These are phyloP conservation scores for Hirtodrosophila cameraria DNA, from an alignment of 2,888 invertebrate species.

Conservation along the genomic window DNA sequence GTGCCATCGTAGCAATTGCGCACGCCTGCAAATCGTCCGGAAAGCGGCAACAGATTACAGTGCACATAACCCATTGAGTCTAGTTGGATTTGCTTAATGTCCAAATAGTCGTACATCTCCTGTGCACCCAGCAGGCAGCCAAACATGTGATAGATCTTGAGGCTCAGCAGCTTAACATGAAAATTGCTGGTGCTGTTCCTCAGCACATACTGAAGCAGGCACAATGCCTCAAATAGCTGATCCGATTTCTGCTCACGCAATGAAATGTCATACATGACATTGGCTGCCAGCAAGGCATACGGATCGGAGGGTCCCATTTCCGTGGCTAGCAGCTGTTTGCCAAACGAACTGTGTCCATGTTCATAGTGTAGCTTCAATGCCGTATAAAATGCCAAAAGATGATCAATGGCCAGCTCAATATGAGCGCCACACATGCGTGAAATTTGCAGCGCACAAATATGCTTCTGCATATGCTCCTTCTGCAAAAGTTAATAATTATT, in stretches of 20 bases:
- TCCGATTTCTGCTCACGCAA: constrained; percentile 85
- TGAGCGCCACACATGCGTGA: constrained; percentile 90
- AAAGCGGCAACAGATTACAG: constrained; percentile 89
- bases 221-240: constrained; percentile 87
- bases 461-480: constrained; percentile 92
- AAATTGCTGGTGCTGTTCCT: constrained; percentile 93
- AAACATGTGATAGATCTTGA: constrained; percentile 90
- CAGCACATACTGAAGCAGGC: constrained; percentile 90
- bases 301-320: constrained; percentile 91
- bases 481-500: constrained; percentile 67
- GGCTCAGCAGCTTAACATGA: constrained; percentile 93
- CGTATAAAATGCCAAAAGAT: constrained; percentile 86
- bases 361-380: constrained; percentile 88
- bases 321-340: constrained; percentile 87
- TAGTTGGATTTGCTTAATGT: constrained; percentile 96
- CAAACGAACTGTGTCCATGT: constrained; percentile 86
- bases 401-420: constrained; percentile 85
- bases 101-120: constrained; percentile 90
- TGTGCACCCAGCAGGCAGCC: constrained; percentile 91
- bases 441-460: constrained; percentile 91
- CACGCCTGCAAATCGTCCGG: constrained; percentile 89
- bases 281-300: constrained; percentile 90
- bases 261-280: constrained; percentile 85
- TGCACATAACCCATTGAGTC: constrained; percentile 95
- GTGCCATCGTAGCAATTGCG: constrained; percentile 90